phyloP scores from a whole-genome alignment of 2,888 invertebrate species.

The Nemotelus nigrinus region DNA sequence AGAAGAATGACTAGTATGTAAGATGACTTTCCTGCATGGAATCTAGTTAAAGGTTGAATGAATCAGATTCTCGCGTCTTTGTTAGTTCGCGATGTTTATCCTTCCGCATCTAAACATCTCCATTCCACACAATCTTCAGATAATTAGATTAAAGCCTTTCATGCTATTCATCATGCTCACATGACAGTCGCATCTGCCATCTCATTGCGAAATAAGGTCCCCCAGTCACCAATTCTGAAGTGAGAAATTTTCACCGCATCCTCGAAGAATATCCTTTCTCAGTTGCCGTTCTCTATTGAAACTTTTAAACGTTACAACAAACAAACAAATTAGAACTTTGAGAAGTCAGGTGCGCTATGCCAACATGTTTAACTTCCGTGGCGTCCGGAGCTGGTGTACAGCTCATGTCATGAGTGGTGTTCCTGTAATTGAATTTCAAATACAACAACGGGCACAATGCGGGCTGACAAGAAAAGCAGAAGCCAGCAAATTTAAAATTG shows the following conservation, averaged over 20 bases:
- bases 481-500: neutral
- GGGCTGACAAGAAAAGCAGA: too few species aligned
- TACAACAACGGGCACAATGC: neutral
- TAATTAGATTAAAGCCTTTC: constrained; percentile 19
- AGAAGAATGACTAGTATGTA: too few species aligned
- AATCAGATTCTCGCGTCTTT: neutral
- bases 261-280: neutral
- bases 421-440: neutral
- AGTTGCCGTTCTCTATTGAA: neutral
- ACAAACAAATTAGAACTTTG: constrained; percentile 7
- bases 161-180: constrained; percentile 11
- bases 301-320: neutral
- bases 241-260: neutral
- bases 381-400: too few species aligned
- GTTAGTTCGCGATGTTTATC: neutral
- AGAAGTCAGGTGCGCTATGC: neutral
- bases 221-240: neutral
- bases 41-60: too few species aligned
- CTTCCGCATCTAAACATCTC: neutral
- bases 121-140: neutral
- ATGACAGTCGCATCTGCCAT: neutral
- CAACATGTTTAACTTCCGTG: neutral
- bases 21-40: too few species aligned
- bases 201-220: neutral
- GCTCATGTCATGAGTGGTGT: neutral